Conservation (phyloP, 2,888 invertebrate genomes). For the Charanyca ferruginea region DNA sequence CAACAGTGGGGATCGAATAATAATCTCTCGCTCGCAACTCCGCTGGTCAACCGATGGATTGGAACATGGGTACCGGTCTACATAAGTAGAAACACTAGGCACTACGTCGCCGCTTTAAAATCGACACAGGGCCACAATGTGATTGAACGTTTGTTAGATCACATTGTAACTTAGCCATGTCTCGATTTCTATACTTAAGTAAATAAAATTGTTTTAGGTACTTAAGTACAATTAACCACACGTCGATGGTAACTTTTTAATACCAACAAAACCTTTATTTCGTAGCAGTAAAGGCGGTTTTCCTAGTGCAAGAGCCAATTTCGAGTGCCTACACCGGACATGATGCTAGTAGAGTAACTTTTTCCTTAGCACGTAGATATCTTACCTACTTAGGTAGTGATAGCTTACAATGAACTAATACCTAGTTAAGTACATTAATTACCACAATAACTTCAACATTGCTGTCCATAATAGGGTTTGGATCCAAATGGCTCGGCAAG, state of each 20-base stretch:
- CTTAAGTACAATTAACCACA: too few species aligned
- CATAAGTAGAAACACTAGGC: too few species aligned
- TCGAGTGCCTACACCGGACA: too few species aligned
- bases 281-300: background rate
- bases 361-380: background rate
- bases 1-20: background rate
- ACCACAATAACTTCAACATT: slow-evolving; percentile 36
- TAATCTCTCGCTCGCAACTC: background rate
- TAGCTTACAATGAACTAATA: background rate
- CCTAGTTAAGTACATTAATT: background rate
- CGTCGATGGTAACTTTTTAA: background rate
- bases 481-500: slow-evolving; percentile 77
- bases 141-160: too few species aligned
- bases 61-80: too few species aligned
- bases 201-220: too few species aligned
- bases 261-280: background rate
- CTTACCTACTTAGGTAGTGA: background rate
- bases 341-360: background rate
- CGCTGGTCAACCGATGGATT: background rate
- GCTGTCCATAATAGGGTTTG: slow-evolving; percentile 29
- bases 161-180: too few species aligned
- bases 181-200: too few species aligned
- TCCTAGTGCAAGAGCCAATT: background rate
- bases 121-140: background rate
- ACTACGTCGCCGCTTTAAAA: background rate